Base-by-base conservation (phyloP, 2,888 invertebrate species). In the Lasioglossum figueresi region DNA sequence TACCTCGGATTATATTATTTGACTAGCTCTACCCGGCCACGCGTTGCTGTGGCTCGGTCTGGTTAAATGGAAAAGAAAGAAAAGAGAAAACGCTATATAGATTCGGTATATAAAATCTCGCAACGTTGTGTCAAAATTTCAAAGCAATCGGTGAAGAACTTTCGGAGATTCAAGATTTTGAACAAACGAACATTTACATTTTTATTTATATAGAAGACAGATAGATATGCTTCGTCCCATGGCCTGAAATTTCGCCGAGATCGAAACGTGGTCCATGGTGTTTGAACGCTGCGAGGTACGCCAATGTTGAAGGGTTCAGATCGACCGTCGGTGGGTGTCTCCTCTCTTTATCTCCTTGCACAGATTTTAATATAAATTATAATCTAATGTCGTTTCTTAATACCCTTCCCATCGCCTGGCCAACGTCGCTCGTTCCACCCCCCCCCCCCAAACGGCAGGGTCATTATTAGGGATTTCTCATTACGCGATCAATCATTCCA, bases 321-420 rank as follows among this genome's bases (percentile, higher is more conserved):
- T 91, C 88, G 92, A 91, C 90, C 90, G 91, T 89, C 82, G 91
- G 83, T 90, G 90, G 91, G 91, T 89, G 91, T 92, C 89, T 91
- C 89, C 91, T 91, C 92, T 94, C 94, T 95, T 94, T 94, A 94
- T 95, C 94, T 94, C 91, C 92, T 92, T 91, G 94, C 94, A 93
- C 94, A 93, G 94, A 95, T 94, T 95, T 94, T 94, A 94, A 94
- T 95, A 95, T 95, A 94, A 95, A 95, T 95, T 95, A 95, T 94
- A 94, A 95, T 94, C 94, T 94, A 94, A 94, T 94, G 94, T 94
- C 93, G 91, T 95, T 94, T 94, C 94, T 94, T 94, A 94, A 94
- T 95, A 94, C 93, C 56, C 93, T 92, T 88, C 91, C 91, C 88
- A 80, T 80, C 88, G 84, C 88, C 82, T 82, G 79, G 85, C 80